Conservation (phyloP, 2,888 invertebrate species). For the Troglohyphantes excavatus region DNA sequence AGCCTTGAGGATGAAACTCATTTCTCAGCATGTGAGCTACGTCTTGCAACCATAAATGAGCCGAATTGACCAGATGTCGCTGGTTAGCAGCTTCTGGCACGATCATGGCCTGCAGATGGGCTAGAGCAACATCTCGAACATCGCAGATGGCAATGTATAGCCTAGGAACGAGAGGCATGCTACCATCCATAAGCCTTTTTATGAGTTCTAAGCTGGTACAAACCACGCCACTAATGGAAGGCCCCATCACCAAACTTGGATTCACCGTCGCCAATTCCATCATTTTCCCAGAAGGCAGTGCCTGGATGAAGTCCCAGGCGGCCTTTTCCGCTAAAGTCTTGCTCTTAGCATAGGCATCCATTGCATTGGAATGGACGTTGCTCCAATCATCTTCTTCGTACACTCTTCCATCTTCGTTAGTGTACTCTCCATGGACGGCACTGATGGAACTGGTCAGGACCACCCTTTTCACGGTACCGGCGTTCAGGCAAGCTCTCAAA, state of each 20-base stretch:
- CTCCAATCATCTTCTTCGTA: constrained; percentile 83
- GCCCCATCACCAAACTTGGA: constrained; percentile 84
- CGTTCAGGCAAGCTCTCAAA: constrained; percentile 83
- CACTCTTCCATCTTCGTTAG: constrained; percentile 81
- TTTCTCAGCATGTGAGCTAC: constrained; percentile 83
- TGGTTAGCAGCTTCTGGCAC: constrained; percentile 82
- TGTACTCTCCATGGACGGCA: constrained; percentile 82
- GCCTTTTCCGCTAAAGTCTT: constrained; percentile 84
- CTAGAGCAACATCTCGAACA: constrained; percentile 83
- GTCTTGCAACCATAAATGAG: constrained; percentile 81
- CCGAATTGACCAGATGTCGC: constrained; percentile 81
- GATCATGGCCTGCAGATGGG: constrained; percentile 82
- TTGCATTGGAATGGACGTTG: constrained; percentile 80
- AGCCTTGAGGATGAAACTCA: constrained; percentile 78
- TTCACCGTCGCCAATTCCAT: constrained; percentile 84
- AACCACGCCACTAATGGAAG: constrained; percentile 81
- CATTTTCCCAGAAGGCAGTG: constrained; percentile 81
- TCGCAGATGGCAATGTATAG: constrained; percentile 80
- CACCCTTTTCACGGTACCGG: constrained; percentile 83
- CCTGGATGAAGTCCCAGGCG: constrained; percentile 84
- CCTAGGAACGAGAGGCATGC: constrained; percentile 81
- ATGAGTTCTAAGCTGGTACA: constrained; percentile 76
- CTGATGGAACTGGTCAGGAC: constrained; percentile 84
- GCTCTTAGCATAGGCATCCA: constrained; percentile 83
- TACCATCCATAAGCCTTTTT: constrained; percentile 82